These are phyloP conservation scores for Cinara cedri DNA, from an alignment of 2,888 invertebrate species.

Conservation along the genomic window DNA sequence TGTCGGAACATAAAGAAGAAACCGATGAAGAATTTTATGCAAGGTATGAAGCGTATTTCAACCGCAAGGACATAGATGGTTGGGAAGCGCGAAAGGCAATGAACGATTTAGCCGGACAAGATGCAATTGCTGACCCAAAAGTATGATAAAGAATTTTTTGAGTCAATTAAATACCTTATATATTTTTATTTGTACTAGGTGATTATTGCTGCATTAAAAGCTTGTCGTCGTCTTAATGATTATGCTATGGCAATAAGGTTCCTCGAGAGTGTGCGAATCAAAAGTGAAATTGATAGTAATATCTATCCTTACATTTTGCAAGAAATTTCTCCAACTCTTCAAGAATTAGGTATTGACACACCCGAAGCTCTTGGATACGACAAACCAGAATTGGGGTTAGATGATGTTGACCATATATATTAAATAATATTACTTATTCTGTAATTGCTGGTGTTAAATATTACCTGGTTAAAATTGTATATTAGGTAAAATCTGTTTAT, in stretches of 20 bases:
- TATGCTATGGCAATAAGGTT: conserved; percentile 90
- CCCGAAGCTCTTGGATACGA: conserved; percentile 96
- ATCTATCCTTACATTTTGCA: conserved; percentile 88
- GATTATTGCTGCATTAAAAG: conserved; percentile 82
- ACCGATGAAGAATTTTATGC: conserved; percentile 85
- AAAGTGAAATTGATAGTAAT: conserved; percentile 75
- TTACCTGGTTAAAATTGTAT: conserved; percentile 12
- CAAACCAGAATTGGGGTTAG: conserved; percentile 90
- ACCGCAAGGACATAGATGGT: conserved; percentile 84
- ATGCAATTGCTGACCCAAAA: conserved; percentile 89
- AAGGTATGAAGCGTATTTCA: conserved; percentile 83
- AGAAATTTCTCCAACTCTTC: conserved; percentile 89
- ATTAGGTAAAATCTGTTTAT: conserved; percentile 31
- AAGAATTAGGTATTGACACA: conserved; percentile 91
- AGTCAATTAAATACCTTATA: not conserved
- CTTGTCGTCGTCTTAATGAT: conserved; percentile 93
- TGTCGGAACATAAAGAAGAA: conserved; percentile 64
- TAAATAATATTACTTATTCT: conserved; percentile 59
- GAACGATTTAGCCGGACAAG: conserved; percentile 81
- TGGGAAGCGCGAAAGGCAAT: conserved; percentile 94
- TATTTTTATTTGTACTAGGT: conserved; percentile 64
- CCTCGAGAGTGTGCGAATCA: conserved; percentile 88
- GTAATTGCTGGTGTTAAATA: not conserved
- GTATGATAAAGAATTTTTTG: not conserved
- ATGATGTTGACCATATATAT: conserved; percentile 74